phyloP scores from a whole-genome alignment of 2,888 invertebrate genomes.

The Cephonodes hylas region DNA sequence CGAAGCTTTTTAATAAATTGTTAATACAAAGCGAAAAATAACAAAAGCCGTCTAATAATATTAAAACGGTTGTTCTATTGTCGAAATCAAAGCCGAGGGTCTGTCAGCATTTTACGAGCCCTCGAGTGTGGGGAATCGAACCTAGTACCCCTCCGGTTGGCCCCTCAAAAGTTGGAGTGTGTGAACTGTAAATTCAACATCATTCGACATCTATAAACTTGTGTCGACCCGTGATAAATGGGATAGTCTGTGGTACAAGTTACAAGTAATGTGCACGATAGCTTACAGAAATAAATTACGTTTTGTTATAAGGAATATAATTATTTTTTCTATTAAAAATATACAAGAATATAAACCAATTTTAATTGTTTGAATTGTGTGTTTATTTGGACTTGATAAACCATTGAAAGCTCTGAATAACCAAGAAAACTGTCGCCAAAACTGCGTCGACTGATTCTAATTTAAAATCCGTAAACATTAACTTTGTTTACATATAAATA shows the following conservation, averaged over 20 bases:
- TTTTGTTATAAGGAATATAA: not conserved
- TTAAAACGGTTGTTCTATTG: slow-evolving; percentile 5
- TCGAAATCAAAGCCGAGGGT: not conserved
- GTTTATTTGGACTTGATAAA: too few species aligned
- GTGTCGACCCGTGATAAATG: not conserved
- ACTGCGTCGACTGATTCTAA: too few species aligned
- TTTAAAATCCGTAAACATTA: too few species aligned
- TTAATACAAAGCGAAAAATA: not conserved
- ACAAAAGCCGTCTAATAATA: slow-evolving; percentile 1
- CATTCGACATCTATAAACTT: slow-evolving; percentile 6
- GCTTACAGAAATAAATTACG: not conserved
- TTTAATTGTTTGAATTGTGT: too few species aligned
- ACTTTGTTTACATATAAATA: too few species aligned
- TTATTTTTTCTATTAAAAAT: too few species aligned
- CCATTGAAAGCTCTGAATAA: too few species aligned
- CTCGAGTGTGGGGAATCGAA: not conserved
- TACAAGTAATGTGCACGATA: not conserved
- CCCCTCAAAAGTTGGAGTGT: not conserved
- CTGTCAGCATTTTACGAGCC: not conserved
- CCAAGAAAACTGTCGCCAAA: too few species aligned
- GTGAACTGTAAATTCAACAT: not conserved
- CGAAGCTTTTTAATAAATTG: not conserved
- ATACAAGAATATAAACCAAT: too few species aligned
- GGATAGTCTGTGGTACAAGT: not conserved
- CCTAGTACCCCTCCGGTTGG: not conserved